These are phyloP conservation scores for Ricordea florida DNA, from an alignment of 92 coral and sea anemone species.

Conservation along the genomic window DNA sequence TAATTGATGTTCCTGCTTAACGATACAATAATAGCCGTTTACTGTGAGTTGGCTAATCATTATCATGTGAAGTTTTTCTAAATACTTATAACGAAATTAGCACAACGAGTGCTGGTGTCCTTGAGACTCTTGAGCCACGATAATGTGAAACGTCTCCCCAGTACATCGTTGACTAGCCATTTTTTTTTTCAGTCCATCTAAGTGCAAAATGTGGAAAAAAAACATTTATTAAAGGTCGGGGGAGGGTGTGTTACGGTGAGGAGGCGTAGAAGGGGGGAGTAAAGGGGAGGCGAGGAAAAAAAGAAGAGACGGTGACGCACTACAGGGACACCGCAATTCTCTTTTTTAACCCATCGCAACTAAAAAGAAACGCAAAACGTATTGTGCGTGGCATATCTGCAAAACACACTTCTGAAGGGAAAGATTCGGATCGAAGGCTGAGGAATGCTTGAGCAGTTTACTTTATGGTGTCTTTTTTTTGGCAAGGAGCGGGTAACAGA, in stretches of 20 bases:
- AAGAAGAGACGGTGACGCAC: background rate
- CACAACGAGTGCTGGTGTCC: background rate
- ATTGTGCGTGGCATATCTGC: conserved; percentile 14
- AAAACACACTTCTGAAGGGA: background rate
- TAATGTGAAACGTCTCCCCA: background rate
- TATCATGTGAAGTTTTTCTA: background rate
- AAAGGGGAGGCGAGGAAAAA: no score
- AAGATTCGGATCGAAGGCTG: background rate
- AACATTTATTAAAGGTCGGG: background rate
- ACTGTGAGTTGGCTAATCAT: background rate
- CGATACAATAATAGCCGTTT: background rate
- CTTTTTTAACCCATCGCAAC: background rate
- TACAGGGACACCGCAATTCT: background rate
- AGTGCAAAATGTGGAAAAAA: background rate
- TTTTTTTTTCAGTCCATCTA: background rate
- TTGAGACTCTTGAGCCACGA: background rate
- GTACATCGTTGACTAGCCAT: background rate
- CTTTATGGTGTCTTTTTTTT: background rate
- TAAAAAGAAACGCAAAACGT: conserved; percentile 4
- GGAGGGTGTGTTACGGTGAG: no score
- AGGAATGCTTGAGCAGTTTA: background rate
- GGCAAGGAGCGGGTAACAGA: background rate
- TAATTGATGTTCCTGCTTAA: background rate
- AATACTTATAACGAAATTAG: background rate
- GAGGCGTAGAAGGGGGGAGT: background rate